Evolutionary conservation across 2,113 vertebrate species (phyloP).

Genomic region (Coreoperca whiteheadi): DNA sequence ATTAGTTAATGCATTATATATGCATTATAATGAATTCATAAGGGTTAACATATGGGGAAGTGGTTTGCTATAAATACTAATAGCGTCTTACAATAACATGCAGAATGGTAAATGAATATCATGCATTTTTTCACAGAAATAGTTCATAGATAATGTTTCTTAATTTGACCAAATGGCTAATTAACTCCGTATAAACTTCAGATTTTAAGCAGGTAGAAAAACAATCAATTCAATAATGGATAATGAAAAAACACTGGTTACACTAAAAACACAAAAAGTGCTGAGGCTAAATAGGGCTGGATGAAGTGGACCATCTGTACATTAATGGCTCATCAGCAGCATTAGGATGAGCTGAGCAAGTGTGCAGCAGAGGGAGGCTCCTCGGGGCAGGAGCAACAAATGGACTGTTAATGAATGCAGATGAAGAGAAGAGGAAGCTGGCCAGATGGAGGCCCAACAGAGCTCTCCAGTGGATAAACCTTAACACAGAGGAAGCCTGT

Average conservation of each 20-base stretch:
- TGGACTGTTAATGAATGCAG: conserved; percentile 58
- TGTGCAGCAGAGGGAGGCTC: conserved; percentile 51
- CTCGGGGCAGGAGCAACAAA: conserved; percentile 61
- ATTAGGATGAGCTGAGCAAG: conserved; percentile 51
- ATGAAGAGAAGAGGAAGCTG: conserved; percentile 18
- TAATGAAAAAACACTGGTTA: conserved; percentile 14
- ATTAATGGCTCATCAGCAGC: conserved; percentile 70
- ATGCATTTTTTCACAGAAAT: conserved; percentile 29
- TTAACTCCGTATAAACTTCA: background rate
- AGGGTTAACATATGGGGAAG: conserved; percentile 47
- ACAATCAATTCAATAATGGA: conserved; percentile 14
- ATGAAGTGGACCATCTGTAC: conserved; percentile 63
- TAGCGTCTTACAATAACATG: conserved; percentile 28
- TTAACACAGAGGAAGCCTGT: conserved; percentile 34
- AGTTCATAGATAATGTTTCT: background rate
- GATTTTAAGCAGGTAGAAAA: conserved; percentile 22
- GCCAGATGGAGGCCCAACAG: conserved; percentile 31
- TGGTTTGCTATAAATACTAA: conserved; percentile 52
- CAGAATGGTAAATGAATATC: conserved; percentile 30
- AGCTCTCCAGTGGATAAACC: conserved; percentile 45
- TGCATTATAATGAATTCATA: conserved; percentile 71
- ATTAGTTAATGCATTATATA: conserved; percentile 67
- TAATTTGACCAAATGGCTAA: background rate
- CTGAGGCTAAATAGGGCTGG: conserved; percentile 43
- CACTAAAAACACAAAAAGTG: conserved; percentile 49